Base-by-base conservation (phyloP, 2,797 vertebrate genomes). In the Cynodonichthys magdalenae region DNA sequence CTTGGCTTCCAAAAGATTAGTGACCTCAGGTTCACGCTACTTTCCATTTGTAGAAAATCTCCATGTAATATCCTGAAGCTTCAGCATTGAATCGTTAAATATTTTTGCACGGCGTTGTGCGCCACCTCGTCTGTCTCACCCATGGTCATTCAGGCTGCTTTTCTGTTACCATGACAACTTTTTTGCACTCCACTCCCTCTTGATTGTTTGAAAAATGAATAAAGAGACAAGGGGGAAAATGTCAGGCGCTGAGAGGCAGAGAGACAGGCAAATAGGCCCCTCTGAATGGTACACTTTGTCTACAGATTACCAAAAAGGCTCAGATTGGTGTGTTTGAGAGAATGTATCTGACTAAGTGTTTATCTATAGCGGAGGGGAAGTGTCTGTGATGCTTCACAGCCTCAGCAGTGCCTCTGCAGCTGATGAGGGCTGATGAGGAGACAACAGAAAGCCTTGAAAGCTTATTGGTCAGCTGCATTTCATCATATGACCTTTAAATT, bases 141-240 rank as follows among this genome's bases (percentile, higher is more conserved):
- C 78, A 68, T 78, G 86, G 88, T 87, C 87, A 87, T 80, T 64
- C 74, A 63, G 77, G 78, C 77, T 79, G 74, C 80, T 87, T 73
- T 72, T 70, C 83, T 60, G 82, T 93, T 85, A 63, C 91, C 84
- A 91, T 91, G 91, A 89, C 90, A 88, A 90, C 90, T 31, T 63
- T 66, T 65, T 77, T 74, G 83, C 77, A 71, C 79, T 71, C 60
- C 70, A 69, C 79, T 69, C 79, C 71, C 68, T 83, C 76, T 66
- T 82, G 73, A 89, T 85, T 77, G 85, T 87, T 86, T 79, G 70
- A 77, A 86, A 89, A 83, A 86, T 58, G 77, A 83, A 87, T 52
- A 50, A 63, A 72, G 56, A 84, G 74, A 87, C 80, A 80, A 76
- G 84, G 68, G 69, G 77, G 75, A 80, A 82, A 80, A 87, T 86